Evolutionary conservation across 1,140 invertebrate genomes (phyloP).

Genomic region (Eriosoma lanigerum): DNA sequence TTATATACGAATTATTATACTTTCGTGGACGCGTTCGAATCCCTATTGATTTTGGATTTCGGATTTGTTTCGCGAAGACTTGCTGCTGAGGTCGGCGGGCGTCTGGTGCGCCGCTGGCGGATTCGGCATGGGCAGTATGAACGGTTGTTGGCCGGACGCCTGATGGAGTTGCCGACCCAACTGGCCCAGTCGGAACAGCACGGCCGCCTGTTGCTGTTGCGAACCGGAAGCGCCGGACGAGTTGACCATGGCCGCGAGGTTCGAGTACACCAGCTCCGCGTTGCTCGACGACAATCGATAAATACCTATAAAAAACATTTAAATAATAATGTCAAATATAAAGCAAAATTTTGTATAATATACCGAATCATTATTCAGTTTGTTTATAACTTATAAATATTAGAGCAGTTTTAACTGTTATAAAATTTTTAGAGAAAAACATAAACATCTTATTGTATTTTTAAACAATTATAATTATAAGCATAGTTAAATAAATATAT

Average conservation of each 20-base stretch:
- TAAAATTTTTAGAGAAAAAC: too few relatives aligned
- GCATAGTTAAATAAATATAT: too few relatives aligned
- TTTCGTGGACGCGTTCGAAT: too few relatives aligned
- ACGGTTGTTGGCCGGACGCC: constrained; percentile 38
- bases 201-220: constrained; percentile 39
- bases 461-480: too few relatives aligned
- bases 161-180: constrained; percentile 26
- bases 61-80: constrained; percentile 44
- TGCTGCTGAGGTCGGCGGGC: constrained; percentile 52
- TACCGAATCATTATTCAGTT: too few relatives aligned
- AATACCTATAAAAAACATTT: constrained; percentile 25
- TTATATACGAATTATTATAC: too few relatives aligned
- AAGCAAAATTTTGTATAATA: too few relatives aligned
- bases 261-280: constrained; percentile 46
- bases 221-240: constrained; percentile 16
- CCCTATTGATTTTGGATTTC: constrained; percentile 22
- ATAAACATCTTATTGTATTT: too few relatives aligned
- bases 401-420: too few relatives aligned
- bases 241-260: constrained; percentile 44
- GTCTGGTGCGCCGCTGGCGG: constrained; percentile 52
- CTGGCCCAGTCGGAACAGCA: constrained; percentile 34
- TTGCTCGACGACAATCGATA: constrained; percentile 34
- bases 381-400: too few relatives aligned
- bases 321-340: too few relatives aligned
- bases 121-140: constrained; percentile 40